These are phyloP conservation scores for Pimephales promelas DNA, from an alignment of 2,113 vertebrate species.

Conservation along the genomic window DNA sequence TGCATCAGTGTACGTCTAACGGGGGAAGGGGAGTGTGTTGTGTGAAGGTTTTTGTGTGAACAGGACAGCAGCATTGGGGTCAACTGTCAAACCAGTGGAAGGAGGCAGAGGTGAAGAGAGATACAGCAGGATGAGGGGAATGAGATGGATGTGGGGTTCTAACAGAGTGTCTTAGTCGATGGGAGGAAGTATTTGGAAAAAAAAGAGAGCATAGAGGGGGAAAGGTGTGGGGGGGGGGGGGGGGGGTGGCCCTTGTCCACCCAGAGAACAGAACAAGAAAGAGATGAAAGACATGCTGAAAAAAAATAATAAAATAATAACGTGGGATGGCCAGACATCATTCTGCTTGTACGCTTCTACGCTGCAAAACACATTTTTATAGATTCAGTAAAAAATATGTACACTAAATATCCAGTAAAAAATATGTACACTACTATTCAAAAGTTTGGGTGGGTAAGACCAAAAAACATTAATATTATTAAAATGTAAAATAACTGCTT, in stretches of 20 bases:
- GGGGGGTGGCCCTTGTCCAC: no score
- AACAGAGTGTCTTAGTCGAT: constrained; percentile 2
- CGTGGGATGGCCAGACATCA: neutral
- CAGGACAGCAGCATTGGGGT: constrained; percentile 59
- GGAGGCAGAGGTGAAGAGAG: constrained; percentile 42
- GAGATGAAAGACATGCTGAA: neutral
- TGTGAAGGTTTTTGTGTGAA: constrained; percentile 42
- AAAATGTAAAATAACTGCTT: neutral
- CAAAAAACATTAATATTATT: no score
- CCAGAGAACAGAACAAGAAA: neutral
- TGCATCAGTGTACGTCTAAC: neutral
- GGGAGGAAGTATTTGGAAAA: constrained; percentile 17
- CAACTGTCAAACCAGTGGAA: constrained; percentile 63
- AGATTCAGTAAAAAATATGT: neutral
- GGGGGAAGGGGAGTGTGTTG: constrained; percentile 47
- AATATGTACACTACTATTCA: neutral
- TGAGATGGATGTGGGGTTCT: constrained; percentile 15
- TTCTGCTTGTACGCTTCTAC: no score
- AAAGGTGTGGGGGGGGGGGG: no score
- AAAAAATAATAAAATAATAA: neutral
- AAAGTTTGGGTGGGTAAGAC: neutral
- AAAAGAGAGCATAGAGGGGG: neutral
- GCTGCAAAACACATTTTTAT: neutral
- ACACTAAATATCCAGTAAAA: neutral
- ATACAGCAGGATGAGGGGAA: constrained; percentile 47